Evolutionary conservation across 2,797 vertebrate genomes (phyloP).

Genomic region (Enteromius fasciolatus): DNA sequence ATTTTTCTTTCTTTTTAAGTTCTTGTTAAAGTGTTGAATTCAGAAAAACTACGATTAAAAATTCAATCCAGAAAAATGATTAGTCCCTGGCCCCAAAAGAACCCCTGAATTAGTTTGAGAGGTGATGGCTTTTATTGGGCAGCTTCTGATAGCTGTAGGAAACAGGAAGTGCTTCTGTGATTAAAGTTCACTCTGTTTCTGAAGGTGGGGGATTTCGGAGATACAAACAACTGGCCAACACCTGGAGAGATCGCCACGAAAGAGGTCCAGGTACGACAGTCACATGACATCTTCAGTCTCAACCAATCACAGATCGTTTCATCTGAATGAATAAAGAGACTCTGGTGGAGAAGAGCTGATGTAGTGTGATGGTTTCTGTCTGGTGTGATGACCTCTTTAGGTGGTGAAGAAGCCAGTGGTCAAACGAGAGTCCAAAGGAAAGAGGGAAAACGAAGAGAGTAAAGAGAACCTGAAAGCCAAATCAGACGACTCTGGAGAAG

Average conservation of each 20-base stretch:
- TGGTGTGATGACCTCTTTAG: conserved; percentile 57
- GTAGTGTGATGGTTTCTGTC: neutral
- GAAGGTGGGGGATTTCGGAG: conserved; percentile 96
- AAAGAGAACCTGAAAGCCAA: conserved; percentile 96
- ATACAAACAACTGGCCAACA: conserved; percentile 97
- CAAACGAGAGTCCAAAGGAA: conserved; percentile 92
- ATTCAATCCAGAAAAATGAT: too few relatives aligned
- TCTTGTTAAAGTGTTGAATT: neutral
- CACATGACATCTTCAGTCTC: neutral
- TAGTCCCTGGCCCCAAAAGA: too few relatives aligned
- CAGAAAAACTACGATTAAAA: too few relatives aligned
- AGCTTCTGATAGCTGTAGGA: neutral
- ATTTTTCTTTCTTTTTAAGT: neutral
- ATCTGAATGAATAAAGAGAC: neutral
- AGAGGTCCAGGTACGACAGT: conserved; percentile 85
- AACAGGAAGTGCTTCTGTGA: neutral
- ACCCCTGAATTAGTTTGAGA: neutral
- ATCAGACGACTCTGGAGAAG: conserved; percentile 95
- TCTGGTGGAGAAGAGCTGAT: neutral
- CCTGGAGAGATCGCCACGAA: conserved; percentile 97
- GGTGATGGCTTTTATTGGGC: neutral
- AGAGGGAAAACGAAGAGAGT: conserved; percentile 89
- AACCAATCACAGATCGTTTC: neutral
- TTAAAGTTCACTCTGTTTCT: neutral
- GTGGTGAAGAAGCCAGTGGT: conserved; percentile 80